Base-by-base conservation (phyloP, 2,113 vertebrate genomes). In the Microcebus ravelobensis region DNA sequence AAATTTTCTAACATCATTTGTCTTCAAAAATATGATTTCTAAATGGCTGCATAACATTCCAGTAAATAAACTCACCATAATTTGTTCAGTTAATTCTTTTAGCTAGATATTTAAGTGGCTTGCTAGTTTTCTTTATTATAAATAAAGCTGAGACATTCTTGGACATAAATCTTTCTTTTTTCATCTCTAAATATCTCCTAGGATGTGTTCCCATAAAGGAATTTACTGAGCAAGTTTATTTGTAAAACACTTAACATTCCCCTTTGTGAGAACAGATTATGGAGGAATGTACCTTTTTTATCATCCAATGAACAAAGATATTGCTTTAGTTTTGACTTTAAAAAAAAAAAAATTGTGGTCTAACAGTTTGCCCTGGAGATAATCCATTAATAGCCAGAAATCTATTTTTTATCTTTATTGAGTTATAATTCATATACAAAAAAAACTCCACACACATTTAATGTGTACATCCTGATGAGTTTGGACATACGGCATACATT, bases 71-170 rank as follows among this genome's bases (percentile, higher is more conserved):
- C 31, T 10, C 71, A 25, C 17, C 52, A 34, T 61, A 87, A 74
- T 81, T 95, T 63, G 70, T n/a, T 80, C 63, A 92, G 82, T n/a
- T 70, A 55, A n/a, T 83, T 89, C 31, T 34, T 70, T 85, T 94
- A 57, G 45, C 39, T 89, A 4, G 7, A 39, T 70, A 74, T 80
- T 65, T 95, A 65, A 83, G 21, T 52, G 36, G 13, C 36, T 97
- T 83, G 48, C 17, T 85, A 10, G 87, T 94, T 77, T 82, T 80
- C 31, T 59, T 87, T 20, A 65, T 82, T 90, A 87, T 34, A 93
- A 95, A 76, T 86, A 95, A 96, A 81, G 36, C 50, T 25, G 8
- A 93, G 86, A 81, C 15, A 89, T 59, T 87, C 74, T 70, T 93
- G 20, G 68, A 82, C 29, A 86, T 90, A 61, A 90, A 81, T 76